Evolutionary conservation across 92 coral and sea anemone genomes (phyloP), one percentile per base, ranked within the genome.

Genomic region (Paragorgia papillata): DNA sequence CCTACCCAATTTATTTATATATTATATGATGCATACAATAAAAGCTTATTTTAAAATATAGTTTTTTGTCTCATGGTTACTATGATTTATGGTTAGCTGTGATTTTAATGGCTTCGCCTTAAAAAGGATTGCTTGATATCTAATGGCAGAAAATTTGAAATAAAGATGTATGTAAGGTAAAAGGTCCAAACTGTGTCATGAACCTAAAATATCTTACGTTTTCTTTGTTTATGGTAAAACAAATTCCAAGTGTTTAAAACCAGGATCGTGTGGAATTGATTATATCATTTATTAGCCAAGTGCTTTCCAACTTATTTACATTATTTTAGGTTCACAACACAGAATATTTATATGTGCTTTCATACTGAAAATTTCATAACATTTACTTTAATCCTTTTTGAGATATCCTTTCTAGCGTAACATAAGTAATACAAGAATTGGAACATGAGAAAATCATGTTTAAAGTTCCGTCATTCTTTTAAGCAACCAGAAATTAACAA

Each of bases 161-260:
- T 26, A 58, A 18, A 10, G 10, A 12, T n/a, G 30, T 9, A 58
- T 68, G 62, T 70, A 37, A 27, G 35, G 31, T 28, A 33, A 27
- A 69, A 31, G 22, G 71, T 40, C 49, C 15, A 41, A 80, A 14
- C 84, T 69, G 66, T 80, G 84, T 27, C 27, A 69, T 80, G 59
- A 57, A 69, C 85, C 61, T 33, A 69, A 81, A 33, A 35, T 31
- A 24, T 20, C 29, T 12, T n/a, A n/a, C n/a, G 7, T 44, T 18
- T 37, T 62, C 31, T 31, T 20, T 30, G 35, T 62, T 4, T 39
- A 37, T 26, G 20, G 20, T 9, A 20, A 58, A 28, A 58, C 15
- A 14, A 14, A 14, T 58, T 14, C 19, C 22, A 58, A 25, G n/a
- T 58, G 27, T 8, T 58, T 22, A 58, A 58, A 33, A 58, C 14